Evolutionary conservation across 1,140 invertebrate genomes (phyloP), one percentile per base, ranked within the genome.

Genomic region (Phocides pigmalion): DNA sequence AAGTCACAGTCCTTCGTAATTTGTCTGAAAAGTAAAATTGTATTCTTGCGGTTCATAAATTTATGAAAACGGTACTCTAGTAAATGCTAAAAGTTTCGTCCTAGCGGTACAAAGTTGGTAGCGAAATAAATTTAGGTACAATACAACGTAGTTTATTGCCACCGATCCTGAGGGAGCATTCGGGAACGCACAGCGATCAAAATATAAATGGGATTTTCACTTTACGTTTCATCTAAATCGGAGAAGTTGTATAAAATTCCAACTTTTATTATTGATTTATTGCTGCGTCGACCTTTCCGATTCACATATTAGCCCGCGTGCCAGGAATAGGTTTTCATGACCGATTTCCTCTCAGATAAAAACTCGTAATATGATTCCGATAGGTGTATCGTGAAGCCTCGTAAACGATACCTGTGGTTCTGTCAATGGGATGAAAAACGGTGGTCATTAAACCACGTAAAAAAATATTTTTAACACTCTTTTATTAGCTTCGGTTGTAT

Each of bases 111-210:
- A 47, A 77, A 86, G 68, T 83, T 86, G 70, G 70, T 66, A 70
- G 68, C 74, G 72, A 84, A 86, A 86, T 79, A 83, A 84, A 86
- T 84, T 88, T 84, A 65, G 69, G 56, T 70, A 76, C 74, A 82
- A 82, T 79, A 69, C 71, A 74, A 74, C 76, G 67, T 64, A 79
- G 81, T 86, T 85, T 88, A 83, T 79, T 75, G 76, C 75, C 47
- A 62, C 37, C 51, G 61, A 70, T 74, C 78, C 72, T 71, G 44
- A 20, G 74, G 81, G 81, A 76, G 61, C 61, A 51, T 66, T 73
- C 62, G 62, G 32, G 61, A 66, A 75, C 75, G 74, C 72, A 64
- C 69, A 71, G 68, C 74, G 75, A 77, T 86, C 78, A 82, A 81
- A 80, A 81, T 79, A 72, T 74, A 81, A 80, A 82, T 73, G 76